phyloP scores from a whole-genome alignment of 2,113 vertebrate genomes.

The Channa maculata region DNA sequence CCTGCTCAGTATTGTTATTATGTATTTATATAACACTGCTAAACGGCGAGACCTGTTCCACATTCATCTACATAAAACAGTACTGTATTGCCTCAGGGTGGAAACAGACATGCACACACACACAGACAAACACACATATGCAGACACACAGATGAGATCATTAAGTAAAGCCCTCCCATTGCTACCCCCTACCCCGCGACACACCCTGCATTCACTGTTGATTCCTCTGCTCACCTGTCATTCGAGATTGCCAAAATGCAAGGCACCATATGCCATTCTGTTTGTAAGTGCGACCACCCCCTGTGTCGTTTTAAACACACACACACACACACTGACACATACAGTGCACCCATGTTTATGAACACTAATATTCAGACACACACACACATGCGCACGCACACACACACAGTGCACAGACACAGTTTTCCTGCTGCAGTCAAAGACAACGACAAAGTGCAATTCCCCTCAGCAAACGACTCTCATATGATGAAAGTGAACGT shows the following conservation, averaged over 20 bases:
- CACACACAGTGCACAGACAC: conserved; percentile 28
- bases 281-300: conserved; percentile 84
- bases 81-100: conserved; percentile 89
- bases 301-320: conserved; percentile 65
- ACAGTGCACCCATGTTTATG: neutral
- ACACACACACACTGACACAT: conserved; percentile 15
- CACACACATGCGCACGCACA: conserved; percentile 25
- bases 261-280: conserved; percentile 89
- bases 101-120: conserved; percentile 57
- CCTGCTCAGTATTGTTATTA: conserved; percentile 74
- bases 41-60: conserved; percentile 91
- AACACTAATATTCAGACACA: conserved; percentile 34
- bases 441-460: conserved; percentile 65
- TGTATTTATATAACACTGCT: conserved; percentile 86
- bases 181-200: conserved; percentile 63
- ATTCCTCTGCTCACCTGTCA: conserved; percentile 87
- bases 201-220: conserved; percentile 69
- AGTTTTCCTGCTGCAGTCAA: conserved; percentile 65
- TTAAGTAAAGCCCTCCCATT: conserved; percentile 84
- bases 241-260: conserved; percentile 88
- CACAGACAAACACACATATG: conserved; percentile 12
- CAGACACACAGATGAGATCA: conserved; percentile 82
- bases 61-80: conserved; percentile 95
- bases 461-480: conserved; percentile 69
- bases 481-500: conserved; percentile 79